Evolutionary conservation across 2,797 vertebrate species (phyloP).

Genomic region (Chloroceryle amazona): DNA sequence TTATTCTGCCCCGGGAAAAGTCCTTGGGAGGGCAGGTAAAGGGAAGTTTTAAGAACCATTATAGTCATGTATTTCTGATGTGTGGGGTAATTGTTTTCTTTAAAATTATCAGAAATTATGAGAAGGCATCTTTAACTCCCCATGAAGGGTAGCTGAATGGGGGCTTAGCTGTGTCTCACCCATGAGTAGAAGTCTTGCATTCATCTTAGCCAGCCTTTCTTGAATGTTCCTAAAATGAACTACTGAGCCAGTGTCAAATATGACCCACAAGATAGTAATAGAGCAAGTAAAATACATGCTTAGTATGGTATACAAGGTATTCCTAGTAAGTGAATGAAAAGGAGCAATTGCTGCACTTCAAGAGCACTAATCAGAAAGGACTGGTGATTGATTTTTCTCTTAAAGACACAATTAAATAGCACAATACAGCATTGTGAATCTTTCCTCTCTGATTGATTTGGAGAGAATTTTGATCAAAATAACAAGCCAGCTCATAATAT

Average conservation of each 20-base stretch:
- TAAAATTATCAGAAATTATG: background rate
- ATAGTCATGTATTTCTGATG: background rate
- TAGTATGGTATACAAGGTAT: background rate
- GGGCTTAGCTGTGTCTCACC: background rate
- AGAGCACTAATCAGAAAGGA: background rate
- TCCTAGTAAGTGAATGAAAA: background rate
- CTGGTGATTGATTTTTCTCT: constrained; percentile 1
- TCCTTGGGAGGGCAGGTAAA: background rate
- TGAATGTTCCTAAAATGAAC: background rate
- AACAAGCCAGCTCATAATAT: background rate
- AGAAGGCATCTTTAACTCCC: background rate
- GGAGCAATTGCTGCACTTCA: background rate
- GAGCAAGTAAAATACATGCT: background rate
- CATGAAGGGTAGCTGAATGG: background rate
- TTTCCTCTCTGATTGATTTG: background rate
- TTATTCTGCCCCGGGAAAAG: background rate
- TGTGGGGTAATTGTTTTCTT: background rate
- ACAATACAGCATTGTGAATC: background rate
- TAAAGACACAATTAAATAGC: background rate
- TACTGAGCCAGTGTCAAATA: background rate
- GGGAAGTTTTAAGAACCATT: background rate
- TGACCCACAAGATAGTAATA: background rate
- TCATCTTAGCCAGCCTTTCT: background rate
- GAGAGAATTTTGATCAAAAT: constrained; percentile 17
- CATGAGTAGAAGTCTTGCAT: background rate